phyloP scores from a whole-genome alignment of 2,888 invertebrate genomes.

The Mactromeris polynyma region DNA sequence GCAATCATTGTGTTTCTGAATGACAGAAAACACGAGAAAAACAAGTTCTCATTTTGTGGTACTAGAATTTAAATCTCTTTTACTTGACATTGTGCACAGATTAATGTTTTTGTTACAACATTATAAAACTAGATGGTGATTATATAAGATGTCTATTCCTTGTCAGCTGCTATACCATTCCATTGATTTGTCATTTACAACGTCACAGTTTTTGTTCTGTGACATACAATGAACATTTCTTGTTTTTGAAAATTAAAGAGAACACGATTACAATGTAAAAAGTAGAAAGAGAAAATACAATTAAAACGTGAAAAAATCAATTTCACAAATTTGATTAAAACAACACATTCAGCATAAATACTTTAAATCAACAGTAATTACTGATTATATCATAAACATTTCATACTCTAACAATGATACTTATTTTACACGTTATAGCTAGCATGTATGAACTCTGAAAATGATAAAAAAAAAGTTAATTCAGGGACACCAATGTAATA shows the following conservation, averaged over 20 bases:
- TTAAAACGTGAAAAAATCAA: too few relatives aligned
- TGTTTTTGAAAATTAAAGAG: not conserved
- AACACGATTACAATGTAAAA: too few relatives aligned
- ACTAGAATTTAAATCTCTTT: slow-evolving; percentile 10
- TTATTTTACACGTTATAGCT: too few relatives aligned
- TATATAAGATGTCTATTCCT: not conserved
- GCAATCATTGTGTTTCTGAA: not conserved
- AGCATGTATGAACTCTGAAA: too few relatives aligned
- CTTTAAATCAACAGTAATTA: too few relatives aligned
- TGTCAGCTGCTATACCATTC: not conserved
- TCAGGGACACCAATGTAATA: too few relatives aligned
- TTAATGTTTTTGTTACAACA: not conserved
- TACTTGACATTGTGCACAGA: not conserved
- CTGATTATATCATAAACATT: too few relatives aligned
- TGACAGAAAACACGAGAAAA: not conserved
- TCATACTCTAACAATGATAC: too few relatives aligned
- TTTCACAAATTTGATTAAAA: too few relatives aligned
- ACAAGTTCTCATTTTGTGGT: not conserved
- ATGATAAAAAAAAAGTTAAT: too few relatives aligned
- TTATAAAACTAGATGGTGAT: not conserved
- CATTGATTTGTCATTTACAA: not conserved
- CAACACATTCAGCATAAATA: too few relatives aligned
- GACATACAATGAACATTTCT: not conserved
- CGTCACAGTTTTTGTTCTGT: not conserved
- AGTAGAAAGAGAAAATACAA: too few relatives aligned